Percentiles rank a stretch among this genome's conserved stretches.
Conservation (phyloP, 2,113 vertebrate genomes). For the Ornithorhynchus anatinus region DNA sequence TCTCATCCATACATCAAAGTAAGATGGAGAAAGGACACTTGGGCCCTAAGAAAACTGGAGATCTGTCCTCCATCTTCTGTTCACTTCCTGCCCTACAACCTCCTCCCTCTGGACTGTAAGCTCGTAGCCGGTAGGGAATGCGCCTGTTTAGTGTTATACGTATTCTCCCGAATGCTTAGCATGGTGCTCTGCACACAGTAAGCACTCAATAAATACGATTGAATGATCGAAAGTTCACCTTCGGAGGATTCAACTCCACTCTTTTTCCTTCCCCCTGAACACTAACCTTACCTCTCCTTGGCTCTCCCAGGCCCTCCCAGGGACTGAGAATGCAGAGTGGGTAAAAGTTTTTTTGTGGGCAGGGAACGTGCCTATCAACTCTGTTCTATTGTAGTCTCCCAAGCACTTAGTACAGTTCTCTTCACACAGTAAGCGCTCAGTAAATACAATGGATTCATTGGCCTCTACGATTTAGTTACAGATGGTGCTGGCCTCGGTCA, state of each 20-base stretch:
- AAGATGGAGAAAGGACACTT: too few relatives aligned
- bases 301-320: neutral
- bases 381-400: neutral
- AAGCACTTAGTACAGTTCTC: neutral
- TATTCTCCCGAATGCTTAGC: neutral
- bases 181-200: too few relatives aligned
- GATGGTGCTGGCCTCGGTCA: neutral
- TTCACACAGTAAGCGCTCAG: neutral
- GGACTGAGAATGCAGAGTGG: neutral
- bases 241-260: neutral
- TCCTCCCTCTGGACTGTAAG: neutral
- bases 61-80: too few relatives aligned
- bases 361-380: neutral
- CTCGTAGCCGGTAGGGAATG: neutral
- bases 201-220: too few relatives aligned
- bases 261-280: neutral
- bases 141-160: too few relatives aligned
- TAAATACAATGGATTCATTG: accelerated
- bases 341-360: neutral
- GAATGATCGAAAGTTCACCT: too few relatives aligned
- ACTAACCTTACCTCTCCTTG: neutral
- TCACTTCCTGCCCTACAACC: neutral
- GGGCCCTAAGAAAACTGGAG: too few relatives aligned
- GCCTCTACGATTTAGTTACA: neutral
- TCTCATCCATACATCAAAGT: too few relatives aligned